Conservation (phyloP, 2,797 vertebrate species). For the Brachyalestes nurse region DNA sequence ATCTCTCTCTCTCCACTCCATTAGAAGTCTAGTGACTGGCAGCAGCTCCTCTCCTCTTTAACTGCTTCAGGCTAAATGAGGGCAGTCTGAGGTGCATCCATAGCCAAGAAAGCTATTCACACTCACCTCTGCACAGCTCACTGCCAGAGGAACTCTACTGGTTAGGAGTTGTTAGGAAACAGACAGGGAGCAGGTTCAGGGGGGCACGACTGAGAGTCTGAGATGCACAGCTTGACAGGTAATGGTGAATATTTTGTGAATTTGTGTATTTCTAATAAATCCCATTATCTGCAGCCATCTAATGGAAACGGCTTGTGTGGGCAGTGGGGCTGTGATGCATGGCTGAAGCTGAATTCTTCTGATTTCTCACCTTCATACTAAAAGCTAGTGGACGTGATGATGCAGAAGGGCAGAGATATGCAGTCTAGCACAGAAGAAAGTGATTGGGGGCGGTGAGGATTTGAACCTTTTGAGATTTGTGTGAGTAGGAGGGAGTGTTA, state of each 20-base stretch:
- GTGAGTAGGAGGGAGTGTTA: slow-evolving; percentile 9
- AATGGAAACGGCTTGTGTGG: slow-evolving; percentile 41
- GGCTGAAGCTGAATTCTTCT: slow-evolving; percentile 46
- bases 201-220: background rate
- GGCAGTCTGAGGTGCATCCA: background rate
- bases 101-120: background rate
- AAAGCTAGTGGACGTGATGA: slow-evolving; percentile 21
- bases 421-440: background rate
- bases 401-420: slow-evolving; percentile 16
- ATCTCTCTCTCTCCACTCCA: background rate
- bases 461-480: slow-evolving; percentile 28
- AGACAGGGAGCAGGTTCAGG: slow-evolving; percentile 35
- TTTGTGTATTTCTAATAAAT: slow-evolving; percentile 13
- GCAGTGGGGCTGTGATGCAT: slow-evolving; percentile 37
- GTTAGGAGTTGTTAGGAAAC: background rate
- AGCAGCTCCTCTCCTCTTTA: background rate
- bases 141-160: background rate
- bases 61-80: background rate
- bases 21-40: background rate
- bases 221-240: background rate
- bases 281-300: slow-evolving; percentile 47
- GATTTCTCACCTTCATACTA: slow-evolving; percentile 50
- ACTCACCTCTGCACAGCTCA: background rate
- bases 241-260: slow-evolving; percentile 1
- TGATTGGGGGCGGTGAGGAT: background rate